These are phyloP conservation scores for Drosophila limbata DNA, from an alignment of 2,888 invertebrate genomes.

Conservation along the genomic window DNA sequence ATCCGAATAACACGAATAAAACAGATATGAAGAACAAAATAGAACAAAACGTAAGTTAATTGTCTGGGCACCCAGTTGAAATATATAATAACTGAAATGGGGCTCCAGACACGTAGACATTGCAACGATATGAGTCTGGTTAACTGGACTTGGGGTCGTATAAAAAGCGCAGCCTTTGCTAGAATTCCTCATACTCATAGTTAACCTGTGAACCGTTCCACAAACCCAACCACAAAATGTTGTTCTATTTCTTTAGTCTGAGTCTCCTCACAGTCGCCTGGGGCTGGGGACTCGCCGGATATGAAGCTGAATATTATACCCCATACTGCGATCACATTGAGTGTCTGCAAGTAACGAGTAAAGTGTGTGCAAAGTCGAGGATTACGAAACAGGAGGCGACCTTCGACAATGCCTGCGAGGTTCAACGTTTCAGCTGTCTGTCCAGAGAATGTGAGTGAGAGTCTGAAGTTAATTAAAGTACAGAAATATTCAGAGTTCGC, in stretches of 20 bases:
- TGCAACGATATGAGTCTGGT: conserved; percentile 37
- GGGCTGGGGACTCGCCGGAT: conserved; percentile 19
- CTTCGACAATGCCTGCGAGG: conserved; percentile 44
- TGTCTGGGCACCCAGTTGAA: conserved; percentile 14
- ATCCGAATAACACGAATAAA: conserved; percentile 45
- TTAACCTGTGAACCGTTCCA: conserved; percentile 11
- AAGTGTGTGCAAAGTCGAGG: conserved; percentile 32
- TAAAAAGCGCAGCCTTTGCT: conserved; percentile 51
- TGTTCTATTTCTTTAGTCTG: conserved; percentile 12
- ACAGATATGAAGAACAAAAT: conserved; percentile 23
- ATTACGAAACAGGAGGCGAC: conserved; percentile 22
- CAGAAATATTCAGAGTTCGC: background rate
- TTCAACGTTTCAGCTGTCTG: conserved; percentile 40
- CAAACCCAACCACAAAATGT: conserved; percentile 27
- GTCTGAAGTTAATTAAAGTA: rapidly evolving
- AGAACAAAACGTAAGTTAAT: background rate
- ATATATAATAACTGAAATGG: conserved; percentile 29
- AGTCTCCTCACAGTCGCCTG: conserved; percentile 13
- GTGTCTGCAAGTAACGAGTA: background rate
- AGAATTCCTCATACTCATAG: conserved; percentile 35
- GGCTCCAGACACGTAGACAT: conserved; percentile 54
- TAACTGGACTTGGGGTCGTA: conserved; percentile 19
- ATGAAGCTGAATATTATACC: background rate
- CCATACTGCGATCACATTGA: conserved; percentile 23
- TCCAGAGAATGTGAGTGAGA: conserved; percentile 22